Percentiles rank a stretch among this genome's conserved stretches.
These are phyloP conservation scores for Hemiprocne comata DNA, from an alignment of 2,113 vertebrate genomes.

Conservation along the genomic window DNA sequence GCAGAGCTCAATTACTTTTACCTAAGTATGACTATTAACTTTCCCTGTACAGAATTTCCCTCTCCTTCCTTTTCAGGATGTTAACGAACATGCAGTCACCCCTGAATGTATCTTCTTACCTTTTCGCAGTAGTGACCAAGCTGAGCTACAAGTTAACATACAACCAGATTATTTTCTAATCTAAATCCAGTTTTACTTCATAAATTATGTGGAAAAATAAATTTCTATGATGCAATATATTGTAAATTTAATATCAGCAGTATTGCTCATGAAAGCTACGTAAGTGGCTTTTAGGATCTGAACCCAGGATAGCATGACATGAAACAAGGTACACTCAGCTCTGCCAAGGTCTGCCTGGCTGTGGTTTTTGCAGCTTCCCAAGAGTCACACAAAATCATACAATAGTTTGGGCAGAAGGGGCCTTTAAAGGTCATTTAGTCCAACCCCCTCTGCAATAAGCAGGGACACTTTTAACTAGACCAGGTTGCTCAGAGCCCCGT, in stretches of 20 bases:
- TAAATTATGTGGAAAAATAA: background rate
- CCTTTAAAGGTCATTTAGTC: background rate
- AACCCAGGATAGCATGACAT: rapidly evolving
- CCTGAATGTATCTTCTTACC: background rate
- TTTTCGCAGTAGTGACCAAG: background rate
- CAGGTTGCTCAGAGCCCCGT: background rate
- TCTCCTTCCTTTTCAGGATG: background rate
- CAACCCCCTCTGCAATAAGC: rapidly evolving
- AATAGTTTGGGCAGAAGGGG: background rate
- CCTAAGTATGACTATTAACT: background rate
- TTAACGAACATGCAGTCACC: background rate
- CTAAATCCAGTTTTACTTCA: background rate
- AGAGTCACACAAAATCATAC: background rate
- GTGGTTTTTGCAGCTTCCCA: background rate
- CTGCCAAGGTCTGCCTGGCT: background rate
- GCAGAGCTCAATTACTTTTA: background rate
- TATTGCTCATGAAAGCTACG: background rate
- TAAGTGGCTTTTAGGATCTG: background rate
- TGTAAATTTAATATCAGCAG: background rate
- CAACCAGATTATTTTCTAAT: background rate
- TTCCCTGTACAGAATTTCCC: background rate
- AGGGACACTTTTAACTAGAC: background rate
- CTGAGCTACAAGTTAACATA: background rate
- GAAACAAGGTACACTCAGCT: rapidly evolving
- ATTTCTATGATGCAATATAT: background rate